Base-by-base conservation (phyloP, 2,888 invertebrate species). In the Lumbricus terrestris region DNA sequence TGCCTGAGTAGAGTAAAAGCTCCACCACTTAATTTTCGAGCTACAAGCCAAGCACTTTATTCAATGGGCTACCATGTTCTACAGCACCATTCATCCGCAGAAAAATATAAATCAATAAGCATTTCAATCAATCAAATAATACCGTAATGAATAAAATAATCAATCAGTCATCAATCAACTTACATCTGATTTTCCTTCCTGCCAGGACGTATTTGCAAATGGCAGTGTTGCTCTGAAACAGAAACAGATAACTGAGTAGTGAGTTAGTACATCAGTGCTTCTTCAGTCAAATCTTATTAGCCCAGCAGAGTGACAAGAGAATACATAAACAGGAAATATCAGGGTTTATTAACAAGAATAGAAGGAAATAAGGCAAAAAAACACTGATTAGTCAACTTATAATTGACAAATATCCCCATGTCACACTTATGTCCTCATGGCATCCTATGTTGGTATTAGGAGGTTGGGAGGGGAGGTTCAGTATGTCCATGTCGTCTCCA, bases 151-250 rank as follows among this genome's bases (percentile, higher is more conserved):
- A 47, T n/a, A 29, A 69, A 69, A 11, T 11, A 29, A 69, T 0
- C n/a, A 69, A 69, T n/a, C 69, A 69, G 13, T 69, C 69, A 69
- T 69, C 69, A 88, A 37, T 38, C n/a, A 42, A 88, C 89, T 92
- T 92, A 94, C 94, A 93, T 94, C 93, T 82, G 94, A 93, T 90
- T 93, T 47, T 34, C 54, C 89, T 20, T 42, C 54, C 37, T 42
- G 93, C 88, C 93, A 92, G 69, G 94, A 93, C 82, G 94, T 93
- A 29, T 90, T 89, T 85, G 91, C 92, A n/a, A 93, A 69, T 34
- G 92, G 92, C 88, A 93, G 90, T 34, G 93, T 93, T 54, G 92
- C 92, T 91, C 93, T 93, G 91, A 34, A 91, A 91, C 23, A 33
- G 40, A 54, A 54, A 69, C 11, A 89, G 37, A 85, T 85, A 1